These are phyloP conservation scores for Teleiodes luculella DNA, from an alignment of 2,888 invertebrate genomes.

Conservation along the genomic window DNA sequence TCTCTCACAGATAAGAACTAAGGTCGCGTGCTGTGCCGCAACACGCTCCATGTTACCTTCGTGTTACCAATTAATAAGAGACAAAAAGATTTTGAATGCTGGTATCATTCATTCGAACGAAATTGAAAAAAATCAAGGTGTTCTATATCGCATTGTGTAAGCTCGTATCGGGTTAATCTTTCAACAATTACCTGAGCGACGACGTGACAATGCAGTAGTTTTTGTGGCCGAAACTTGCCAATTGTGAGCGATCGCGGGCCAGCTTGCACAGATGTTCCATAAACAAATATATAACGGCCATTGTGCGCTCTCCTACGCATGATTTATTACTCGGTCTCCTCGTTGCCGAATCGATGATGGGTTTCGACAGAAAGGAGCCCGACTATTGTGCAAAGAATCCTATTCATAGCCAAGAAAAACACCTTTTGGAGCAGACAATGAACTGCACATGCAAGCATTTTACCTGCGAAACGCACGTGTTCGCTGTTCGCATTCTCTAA, in stretches of 20 bases:
- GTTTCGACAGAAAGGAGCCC: conserved; percentile 47
- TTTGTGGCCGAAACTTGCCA: conserved; percentile 57
- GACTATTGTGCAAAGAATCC: conserved; percentile 69
- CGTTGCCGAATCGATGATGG: conserved; percentile 63
- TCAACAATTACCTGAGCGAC: conserved; percentile 58
- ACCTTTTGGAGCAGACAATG: conserved; percentile 62
- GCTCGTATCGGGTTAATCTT: conserved; percentile 73
- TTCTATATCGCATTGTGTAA: conserved; percentile 55
- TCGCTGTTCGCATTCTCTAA: conserved; percentile 61
- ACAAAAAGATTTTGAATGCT: conserved; percentile 28
- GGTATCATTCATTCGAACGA: conserved; percentile 35
- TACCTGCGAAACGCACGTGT: conserved; percentile 76
- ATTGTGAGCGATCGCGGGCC: conserved; percentile 41
- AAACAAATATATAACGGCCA: conserved; percentile 62
- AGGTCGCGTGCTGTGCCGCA: conserved; percentile 65
- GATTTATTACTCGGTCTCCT: conserved; percentile 59
- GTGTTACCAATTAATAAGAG: conserved; percentile 28
- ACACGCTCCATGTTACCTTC: conserved; percentile 35
- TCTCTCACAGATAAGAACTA: conserved; percentile 63
- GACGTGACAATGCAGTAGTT: conserved; percentile 54
- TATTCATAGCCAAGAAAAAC: conserved; percentile 62
- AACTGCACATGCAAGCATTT: conserved; percentile 66
- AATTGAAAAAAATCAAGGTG: conserved; percentile 60
- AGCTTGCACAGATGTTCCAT: conserved; percentile 66
- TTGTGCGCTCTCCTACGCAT: conserved; percentile 69